A percentile compares a stretch with the other conserved stretches of the same genome.
These are phyloP conservation scores for Carcina quercana DNA, from an alignment of 2,888 invertebrate species.

Conservation along the genomic window DNA sequence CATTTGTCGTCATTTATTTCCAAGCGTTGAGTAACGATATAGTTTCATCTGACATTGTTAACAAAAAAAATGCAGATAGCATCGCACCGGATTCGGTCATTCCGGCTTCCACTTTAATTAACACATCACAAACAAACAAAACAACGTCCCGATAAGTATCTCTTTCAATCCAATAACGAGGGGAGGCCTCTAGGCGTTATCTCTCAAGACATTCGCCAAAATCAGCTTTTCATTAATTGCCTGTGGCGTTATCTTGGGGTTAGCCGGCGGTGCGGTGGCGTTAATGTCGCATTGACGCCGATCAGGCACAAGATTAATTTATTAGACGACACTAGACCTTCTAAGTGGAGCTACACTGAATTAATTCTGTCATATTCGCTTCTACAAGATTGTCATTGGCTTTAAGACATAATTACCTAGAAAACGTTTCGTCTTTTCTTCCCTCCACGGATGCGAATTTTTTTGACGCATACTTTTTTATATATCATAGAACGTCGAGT, in stretches of 20 bases:
- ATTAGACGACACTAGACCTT: constrained; percentile 41
- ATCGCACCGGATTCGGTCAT: too few species aligned
- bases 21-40: too few species aligned
- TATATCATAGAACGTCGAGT: too few species aligned
- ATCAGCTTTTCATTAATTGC: constrained; percentile 66
- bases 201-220: constrained; percentile 42
- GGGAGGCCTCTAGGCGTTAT: constrained; percentile 34
- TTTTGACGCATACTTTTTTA: too few species aligned
- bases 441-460: too few species aligned
- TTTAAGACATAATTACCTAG: too few species aligned
- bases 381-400: constrained; percentile 34
- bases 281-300: constrained; percentile 50
- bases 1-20: too few species aligned
- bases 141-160: constrained; percentile 36
- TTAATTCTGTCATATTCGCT: constrained; percentile 53
- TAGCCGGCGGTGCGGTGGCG: constrained; percentile 40
- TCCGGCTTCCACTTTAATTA: constrained; percentile 36
- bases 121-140: constrained; percentile 33
- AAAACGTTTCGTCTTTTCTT: too few species aligned
- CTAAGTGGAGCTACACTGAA: too few species aligned
- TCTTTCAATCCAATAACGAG: constrained; percentile 41
- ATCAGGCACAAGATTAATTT: constrained; percentile 63
- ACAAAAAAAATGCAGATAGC: too few species aligned
- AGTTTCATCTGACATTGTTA: too few species aligned
- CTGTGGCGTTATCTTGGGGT: constrained; percentile 43